Percentiles rank a stretch among this genome's conserved stretches.
Evolutionary conservation across 2,797 vertebrate species (phyloP).

Genomic region (Bradypodion ventrale): DNA sequence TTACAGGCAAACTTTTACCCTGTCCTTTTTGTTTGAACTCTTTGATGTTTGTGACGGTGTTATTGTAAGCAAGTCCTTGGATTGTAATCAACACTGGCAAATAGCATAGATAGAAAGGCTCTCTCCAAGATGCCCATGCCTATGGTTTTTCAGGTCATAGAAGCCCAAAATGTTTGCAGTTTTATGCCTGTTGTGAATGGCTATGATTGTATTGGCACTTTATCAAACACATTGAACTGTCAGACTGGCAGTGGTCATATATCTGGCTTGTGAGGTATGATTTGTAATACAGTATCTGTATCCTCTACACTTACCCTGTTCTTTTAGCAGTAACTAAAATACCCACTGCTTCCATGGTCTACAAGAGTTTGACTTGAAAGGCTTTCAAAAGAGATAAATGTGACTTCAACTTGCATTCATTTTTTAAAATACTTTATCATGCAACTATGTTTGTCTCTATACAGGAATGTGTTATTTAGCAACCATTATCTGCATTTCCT

Average conservation of each 20-base stretch:
- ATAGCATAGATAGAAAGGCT: conserved; percentile 19
- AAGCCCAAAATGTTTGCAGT: conserved; percentile 9
- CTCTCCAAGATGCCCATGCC: background rate
- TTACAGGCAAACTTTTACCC: background rate
- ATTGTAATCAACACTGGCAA: conserved; percentile 12
- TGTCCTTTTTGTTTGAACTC: background rate
- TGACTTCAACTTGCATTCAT: conserved; percentile 38
- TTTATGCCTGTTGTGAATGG: conserved; percentile 32
- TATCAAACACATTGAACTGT: conserved; percentile 26
- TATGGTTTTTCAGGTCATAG: conserved; percentile 23
- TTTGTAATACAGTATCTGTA: conserved; percentile 23
- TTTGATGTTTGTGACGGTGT: background rate
- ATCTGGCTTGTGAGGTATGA: conserved; percentile 37
- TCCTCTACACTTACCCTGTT: background rate
- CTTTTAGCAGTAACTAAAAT: conserved; percentile 53
- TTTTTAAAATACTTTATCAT: conserved; percentile 39
- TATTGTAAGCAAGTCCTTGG: conserved; percentile 16
- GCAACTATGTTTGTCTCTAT: conserved; percentile 53
- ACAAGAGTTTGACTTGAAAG: conserved; percentile 48
- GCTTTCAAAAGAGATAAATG: conserved; percentile 46
- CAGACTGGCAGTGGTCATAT: conserved; percentile 17
- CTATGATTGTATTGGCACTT: conserved; percentile 8
- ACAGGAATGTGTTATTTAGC: background rate
- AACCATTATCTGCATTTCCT: conserved; percentile 19
- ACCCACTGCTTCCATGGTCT: conserved; percentile 48